Evolutionary conservation across 2,797 vertebrate species (phyloP).

Genomic region (Notoglanidium macrostoma): DNA sequence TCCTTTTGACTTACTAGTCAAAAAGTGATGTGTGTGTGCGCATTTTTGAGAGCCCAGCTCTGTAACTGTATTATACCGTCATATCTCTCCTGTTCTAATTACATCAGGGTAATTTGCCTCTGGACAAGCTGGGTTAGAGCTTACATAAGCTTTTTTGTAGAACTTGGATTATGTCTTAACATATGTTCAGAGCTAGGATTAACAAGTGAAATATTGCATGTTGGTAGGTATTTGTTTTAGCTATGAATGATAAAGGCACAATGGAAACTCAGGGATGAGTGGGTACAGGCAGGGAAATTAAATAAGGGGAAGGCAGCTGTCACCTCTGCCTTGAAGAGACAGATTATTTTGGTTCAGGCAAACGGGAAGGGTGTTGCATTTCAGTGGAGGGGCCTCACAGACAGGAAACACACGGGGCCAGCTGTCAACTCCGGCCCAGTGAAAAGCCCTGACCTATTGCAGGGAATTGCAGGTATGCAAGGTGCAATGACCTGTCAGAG

Average conservation of each 20-base stretch:
- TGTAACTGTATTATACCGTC: conserved; percentile 70
- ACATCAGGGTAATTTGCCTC: conserved; percentile 74
- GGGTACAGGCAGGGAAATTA: conserved; percentile 52
- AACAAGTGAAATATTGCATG: conserved; percentile 7
- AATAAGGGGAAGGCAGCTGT: conserved; percentile 49
- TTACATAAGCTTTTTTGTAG: conserved; percentile 66
- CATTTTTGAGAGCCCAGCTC: conserved; percentile 56
- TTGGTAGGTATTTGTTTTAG: neutral
- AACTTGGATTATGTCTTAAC: conserved; percentile 60
- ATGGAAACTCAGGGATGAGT: conserved; percentile 30
- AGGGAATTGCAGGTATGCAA: conserved; percentile 73
- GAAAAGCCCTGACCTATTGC: conserved; percentile 81
- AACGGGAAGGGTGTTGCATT: conserved; percentile 37
- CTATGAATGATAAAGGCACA: conserved; percentile 9
- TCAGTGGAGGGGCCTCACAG: conserved; percentile 55
- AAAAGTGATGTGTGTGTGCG: conserved; percentile 26
- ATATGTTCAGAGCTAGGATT: conserved; percentile 25
- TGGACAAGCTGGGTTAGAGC: conserved; percentile 69
- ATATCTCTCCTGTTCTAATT: conserved; percentile 72
- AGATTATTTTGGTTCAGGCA: conserved; percentile 51
- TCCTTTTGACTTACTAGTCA: conserved; percentile 7
- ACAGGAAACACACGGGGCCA: conserved; percentile 71
- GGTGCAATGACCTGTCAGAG: conserved; percentile 59
- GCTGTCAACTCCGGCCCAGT: conserved; percentile 73
- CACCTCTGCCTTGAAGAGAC: conserved; percentile 49